Evolutionary conservation across 2,888 invertebrate genomes (phyloP).

Genomic region (Caradrina clavipalpis): DNA sequence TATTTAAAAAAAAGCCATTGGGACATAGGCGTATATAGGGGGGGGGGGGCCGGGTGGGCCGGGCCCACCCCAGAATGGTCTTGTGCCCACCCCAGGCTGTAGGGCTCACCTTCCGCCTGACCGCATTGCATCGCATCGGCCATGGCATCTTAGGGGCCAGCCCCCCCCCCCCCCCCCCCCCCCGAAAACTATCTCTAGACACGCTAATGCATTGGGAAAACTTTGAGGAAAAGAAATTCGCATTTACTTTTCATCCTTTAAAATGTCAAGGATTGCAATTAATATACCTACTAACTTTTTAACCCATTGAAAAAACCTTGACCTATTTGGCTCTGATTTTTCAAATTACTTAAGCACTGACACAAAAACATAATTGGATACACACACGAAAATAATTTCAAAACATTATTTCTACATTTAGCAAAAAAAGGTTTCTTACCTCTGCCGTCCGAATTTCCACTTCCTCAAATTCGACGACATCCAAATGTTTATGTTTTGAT

Average conservation of each 20-base stretch:
- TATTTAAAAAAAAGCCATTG: not conserved
- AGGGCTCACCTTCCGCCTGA: no score
- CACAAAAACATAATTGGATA: not conserved
- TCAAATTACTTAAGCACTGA: not conserved
- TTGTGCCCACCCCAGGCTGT: no score
- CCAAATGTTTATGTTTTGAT: constrained; percentile 89
- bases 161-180: no score
- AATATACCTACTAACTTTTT: not conserved
- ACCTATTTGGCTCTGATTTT: constrained; percentile 10
- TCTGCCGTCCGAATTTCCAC: constrained; percentile 86
- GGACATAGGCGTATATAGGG: no score
- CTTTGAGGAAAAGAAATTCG: not conserved
- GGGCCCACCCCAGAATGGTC: no score
- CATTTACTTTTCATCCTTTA: not conserved
- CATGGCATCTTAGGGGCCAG: no score
- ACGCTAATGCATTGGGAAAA: no score
- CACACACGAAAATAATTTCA: not conserved
- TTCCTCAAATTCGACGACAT: constrained; percentile 90
- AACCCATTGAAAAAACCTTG: not conserved
- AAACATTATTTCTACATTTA: not conserved
- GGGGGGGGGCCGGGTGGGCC: no score
- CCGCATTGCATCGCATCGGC: no score
- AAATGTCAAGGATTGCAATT: not conserved
- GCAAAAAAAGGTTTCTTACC: constrained; percentile 65
- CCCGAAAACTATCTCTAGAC: no score